These are phyloP conservation scores for Orthosia gracilis DNA, from an alignment of 2,888 invertebrate genomes.

Conservation along the genomic window DNA sequence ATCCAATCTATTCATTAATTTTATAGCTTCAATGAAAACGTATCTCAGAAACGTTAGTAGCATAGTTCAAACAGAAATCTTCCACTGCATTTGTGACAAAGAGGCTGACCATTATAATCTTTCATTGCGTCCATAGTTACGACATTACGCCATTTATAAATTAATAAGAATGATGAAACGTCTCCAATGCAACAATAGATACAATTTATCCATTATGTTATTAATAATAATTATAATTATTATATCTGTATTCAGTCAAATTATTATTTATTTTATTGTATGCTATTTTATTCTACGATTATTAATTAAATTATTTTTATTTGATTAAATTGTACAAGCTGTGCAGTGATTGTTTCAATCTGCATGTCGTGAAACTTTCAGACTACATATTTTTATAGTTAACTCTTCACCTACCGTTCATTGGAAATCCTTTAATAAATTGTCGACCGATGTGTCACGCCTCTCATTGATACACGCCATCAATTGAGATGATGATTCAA, in stretches of 20 bases:
- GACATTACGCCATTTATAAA: constrained; percentile 44
- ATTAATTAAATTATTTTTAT: no score
- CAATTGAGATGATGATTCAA: constrained; percentile 84
- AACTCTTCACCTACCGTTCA: background rate
- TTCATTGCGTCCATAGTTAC: constrained; percentile 32
- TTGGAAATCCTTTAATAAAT: constrained; percentile 50
- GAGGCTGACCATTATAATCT: constrained; percentile 26
- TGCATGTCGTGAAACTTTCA: no score
- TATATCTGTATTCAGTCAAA: no score
- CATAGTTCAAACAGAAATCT: constrained; percentile 25
- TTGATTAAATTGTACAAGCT: no score
- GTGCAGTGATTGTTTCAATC: no score
- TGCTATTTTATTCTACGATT: no score
- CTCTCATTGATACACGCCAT: constrained; percentile 70
- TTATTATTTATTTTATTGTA: no score
- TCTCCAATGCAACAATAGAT: no score
- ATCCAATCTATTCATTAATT: background rate
- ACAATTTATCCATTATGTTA: no score
- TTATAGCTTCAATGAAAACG: background rate
- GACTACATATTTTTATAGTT: no score
- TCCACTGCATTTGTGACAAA: constrained; percentile 43
- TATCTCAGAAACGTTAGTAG: background rate
- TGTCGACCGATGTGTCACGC: constrained; percentile 66
- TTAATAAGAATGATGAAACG: constrained; percentile 38
- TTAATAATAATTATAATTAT: no score